A percentile compares a stretch with the other conserved stretches of the same genome.
Conservation (phyloP, 2,888 invertebrate genomes). For the Drosophila kuntzei region DNA sequence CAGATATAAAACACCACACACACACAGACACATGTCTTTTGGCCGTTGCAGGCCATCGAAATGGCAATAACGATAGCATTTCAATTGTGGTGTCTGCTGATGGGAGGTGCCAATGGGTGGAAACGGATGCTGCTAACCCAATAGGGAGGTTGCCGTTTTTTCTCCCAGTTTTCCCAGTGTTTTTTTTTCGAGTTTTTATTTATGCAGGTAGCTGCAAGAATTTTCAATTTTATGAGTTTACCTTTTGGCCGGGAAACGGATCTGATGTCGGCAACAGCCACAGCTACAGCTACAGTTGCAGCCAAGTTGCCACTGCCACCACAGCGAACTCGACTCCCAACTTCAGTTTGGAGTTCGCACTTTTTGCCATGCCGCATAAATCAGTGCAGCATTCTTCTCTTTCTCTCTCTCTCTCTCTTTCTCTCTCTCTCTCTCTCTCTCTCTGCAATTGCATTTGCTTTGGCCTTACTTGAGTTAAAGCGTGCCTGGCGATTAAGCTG, state of each 20-base stretch:
- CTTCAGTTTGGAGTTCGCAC: constrained; percentile 61
- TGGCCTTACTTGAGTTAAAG: constrained; percentile 65
- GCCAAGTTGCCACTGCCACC: constrained; percentile 13
- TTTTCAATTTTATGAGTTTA: constrained; percentile 75
- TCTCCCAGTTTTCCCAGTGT: constrained; percentile 2
- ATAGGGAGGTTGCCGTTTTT: constrained; percentile 14
- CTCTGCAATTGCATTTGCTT: constrained; percentile 65
- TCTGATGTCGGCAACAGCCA: constrained; percentile 39
- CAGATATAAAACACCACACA: constrained; percentile 3
- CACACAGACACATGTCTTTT: background rate
- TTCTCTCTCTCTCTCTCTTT: constrained; percentile 13
- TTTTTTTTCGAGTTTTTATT: constrained; percentile 28
- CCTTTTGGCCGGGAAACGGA: constrained; percentile 53
- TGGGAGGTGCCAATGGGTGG: constrained; percentile 18
- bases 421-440: background rate
- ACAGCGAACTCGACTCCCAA: constrained; percentile 35
- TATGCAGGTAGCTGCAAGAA: constrained; percentile 60
- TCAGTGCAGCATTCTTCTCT: constrained; percentile 58
- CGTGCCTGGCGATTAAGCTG: constrained; percentile 54
- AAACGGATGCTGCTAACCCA: constrained; percentile 28
- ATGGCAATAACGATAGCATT: constrained; percentile 72
- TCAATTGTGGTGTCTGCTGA: constrained; percentile 62
- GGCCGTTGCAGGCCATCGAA: constrained; percentile 49
- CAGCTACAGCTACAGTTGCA: constrained; percentile 27
- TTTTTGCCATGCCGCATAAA: constrained; percentile 69